Evolutionary conservation across 2,888 invertebrate genomes (phyloP).

Genomic region (Mycalesis mineus): DNA sequence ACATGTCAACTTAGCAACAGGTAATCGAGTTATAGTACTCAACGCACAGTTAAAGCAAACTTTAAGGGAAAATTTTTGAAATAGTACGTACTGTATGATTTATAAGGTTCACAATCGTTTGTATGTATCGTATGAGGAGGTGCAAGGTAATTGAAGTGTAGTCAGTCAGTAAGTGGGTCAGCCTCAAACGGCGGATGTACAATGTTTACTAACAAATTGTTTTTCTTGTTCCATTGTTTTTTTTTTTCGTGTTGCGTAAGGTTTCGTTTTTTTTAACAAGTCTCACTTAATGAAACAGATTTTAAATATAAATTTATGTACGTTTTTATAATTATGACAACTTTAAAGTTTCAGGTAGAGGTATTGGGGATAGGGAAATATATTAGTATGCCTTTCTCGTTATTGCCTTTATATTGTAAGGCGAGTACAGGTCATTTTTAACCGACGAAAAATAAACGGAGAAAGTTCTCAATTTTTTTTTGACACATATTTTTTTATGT

Average conservation of each 20-base stretch:
- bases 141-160: slow-evolving; percentile 23
- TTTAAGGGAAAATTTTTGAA: background rate
- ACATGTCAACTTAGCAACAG: slow-evolving; percentile 16
- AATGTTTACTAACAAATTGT: slow-evolving; percentile 59
- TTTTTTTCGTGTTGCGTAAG: slow-evolving; percentile 11
- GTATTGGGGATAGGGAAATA: too few relatives aligned
- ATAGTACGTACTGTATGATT: background rate
- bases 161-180: slow-evolving; percentile 42
- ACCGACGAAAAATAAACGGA: too few relatives aligned
- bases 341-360: too few relatives aligned
- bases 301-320: too few relatives aligned
- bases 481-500: too few relatives aligned
- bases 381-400: too few relatives aligned
- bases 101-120: slow-evolving; percentile 18
- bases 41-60: background rate
- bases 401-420: too few relatives aligned
- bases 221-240: slow-evolving; percentile 45
- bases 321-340: too few relatives aligned
- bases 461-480: too few relatives aligned
- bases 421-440: too few relatives aligned
- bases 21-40: slow-evolving; percentile 8
- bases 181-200: slow-evolving; percentile 44
- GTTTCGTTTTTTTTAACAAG: background rate
- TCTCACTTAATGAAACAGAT: too few relatives aligned
- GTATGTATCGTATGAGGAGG: slow-evolving; percentile 3